Evolutionary conservation across 2,113 vertebrate species (phyloP), one percentile per base, ranked within the genome.

Genomic region (Tachuris rubrigastra): DNA sequence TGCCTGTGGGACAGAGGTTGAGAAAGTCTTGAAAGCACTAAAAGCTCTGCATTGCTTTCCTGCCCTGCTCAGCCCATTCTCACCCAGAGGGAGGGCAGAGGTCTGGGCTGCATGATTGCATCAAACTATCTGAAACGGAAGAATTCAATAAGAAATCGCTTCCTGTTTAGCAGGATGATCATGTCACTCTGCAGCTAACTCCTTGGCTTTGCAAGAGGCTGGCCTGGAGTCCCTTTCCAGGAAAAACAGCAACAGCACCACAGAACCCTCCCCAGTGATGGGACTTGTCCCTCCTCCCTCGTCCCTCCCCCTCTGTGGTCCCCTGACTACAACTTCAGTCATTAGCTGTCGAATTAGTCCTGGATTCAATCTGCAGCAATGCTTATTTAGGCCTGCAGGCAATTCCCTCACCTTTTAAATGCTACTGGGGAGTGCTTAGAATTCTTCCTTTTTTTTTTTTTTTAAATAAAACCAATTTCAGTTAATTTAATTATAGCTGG

Each of bases 401-500:
- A 89, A 81, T 79, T 90, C 89, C 92, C 53, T 94, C 90, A 96
- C 94, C 93, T 96, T 94, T 69, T n/a, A 87, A 89, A 87, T 47
- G 81, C 22, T 93, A 1, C 72, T 60, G 68, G 56, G 76, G 83
- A 84, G 69, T 31, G 69, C 93, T 96, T 39, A 46, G 55, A 49
- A 66, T 60, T 72, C 3, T 27, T 22, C 14, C 10, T 35, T 18
- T 60, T 14, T 41, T 22, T 27, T 67, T 16, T 47, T n/a, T 73
- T 59, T 79, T 18, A 5, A 90, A 77, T 44, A 74, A 95, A 86
- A 24, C 44, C 75, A 41, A 92, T 91, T 95, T 94, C 66, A 59
- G 91, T 74, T 96, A 94, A 97, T 95, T 95, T 85, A 95, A 96
- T 97, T 95, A 90, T 74, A 93, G 92, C 85, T 22, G 59, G 87